These are phyloP conservation scores for Rotaria macrura DNA, from an alignment of 2,888 invertebrate species.

Conservation along the genomic window DNA sequence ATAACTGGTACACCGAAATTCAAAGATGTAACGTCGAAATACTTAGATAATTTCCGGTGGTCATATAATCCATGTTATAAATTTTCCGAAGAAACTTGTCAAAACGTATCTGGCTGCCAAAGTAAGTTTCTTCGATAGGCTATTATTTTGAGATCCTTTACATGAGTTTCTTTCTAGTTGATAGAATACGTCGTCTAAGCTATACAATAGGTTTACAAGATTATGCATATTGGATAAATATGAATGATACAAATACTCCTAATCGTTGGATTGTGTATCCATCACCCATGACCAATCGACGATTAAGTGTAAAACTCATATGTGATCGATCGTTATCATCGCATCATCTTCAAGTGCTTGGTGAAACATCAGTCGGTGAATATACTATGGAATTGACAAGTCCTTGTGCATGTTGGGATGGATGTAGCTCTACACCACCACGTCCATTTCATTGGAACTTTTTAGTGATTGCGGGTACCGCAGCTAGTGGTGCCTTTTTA, in stretches of 20 bases:
- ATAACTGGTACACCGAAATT: not conserved
- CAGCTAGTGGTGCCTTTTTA: not conserved
- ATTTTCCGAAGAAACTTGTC: not conserved
- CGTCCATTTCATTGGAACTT: not conserved
- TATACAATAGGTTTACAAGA: not conserved
- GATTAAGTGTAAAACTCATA: not conserved
- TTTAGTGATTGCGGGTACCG: not conserved
- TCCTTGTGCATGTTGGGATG: conserved; percentile 9
- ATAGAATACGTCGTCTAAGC: not conserved
- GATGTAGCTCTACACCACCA: not conserved
- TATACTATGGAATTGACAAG: not conserved
- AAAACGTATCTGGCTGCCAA: not conserved
- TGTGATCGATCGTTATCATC: not conserved
- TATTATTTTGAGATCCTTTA: too few species aligned
- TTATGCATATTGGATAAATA: not conserved
- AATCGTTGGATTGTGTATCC: not conserved
- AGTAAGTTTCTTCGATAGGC: not conserved
- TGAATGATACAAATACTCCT: not conserved
- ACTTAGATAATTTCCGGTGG: not conserved
- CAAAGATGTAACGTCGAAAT: not conserved
- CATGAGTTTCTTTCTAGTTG: not conserved
- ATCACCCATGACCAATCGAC: not conserved
- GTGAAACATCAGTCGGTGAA: not conserved
- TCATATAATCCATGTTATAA: conserved; percentile 16
- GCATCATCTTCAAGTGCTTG: not conserved